Conservation (phyloP, 2,888 invertebrate species). For the Dicyrtomina minuta region DNA sequence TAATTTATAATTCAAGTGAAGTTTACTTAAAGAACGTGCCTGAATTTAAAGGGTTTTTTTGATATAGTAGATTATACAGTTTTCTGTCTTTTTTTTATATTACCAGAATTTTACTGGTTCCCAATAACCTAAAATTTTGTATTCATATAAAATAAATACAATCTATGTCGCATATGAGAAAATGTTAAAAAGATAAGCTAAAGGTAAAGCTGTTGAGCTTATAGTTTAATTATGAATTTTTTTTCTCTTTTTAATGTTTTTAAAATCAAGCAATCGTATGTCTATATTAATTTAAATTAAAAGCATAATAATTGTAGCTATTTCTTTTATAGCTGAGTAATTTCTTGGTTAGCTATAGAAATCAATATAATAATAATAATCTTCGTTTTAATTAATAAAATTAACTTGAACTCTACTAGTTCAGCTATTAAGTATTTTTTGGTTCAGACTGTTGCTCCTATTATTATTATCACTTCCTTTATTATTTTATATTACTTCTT, state of each 20-base stretch:
- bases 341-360: conserved; percentile 38
- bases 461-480: conserved; percentile 9
- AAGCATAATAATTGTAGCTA: conserved; percentile 28
- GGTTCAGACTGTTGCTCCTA: conserved; percentile 38
- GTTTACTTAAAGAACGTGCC: conserved; percentile 57
- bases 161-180: too few relatives aligned
- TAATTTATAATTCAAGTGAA: too few relatives aligned
- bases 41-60: conserved; percentile 65
- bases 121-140: conserved; percentile 35
- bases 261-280: conserved; percentile 29
- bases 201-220: conserved; percentile 45
- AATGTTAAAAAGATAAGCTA: conserved; percentile 48
- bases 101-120: conserved; percentile 35
- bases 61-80: conserved; percentile 61
- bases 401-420: neutral
- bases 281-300: conserved; percentile 26
- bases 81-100: conserved; percentile 37
- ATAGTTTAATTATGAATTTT: conserved; percentile 42
- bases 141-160: conserved; percentile 34
- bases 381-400: conserved; percentile 35
- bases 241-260: conserved; percentile 41
- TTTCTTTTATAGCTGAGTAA: conserved; percentile 25
- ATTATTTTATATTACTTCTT: neutral
- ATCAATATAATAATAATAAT: conserved; percentile 44
- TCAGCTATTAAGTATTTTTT: conserved; percentile 42